Evolutionary conservation across 2,888 invertebrate species (phyloP).

Genomic region (Pseudococcus longispinus): DNA sequence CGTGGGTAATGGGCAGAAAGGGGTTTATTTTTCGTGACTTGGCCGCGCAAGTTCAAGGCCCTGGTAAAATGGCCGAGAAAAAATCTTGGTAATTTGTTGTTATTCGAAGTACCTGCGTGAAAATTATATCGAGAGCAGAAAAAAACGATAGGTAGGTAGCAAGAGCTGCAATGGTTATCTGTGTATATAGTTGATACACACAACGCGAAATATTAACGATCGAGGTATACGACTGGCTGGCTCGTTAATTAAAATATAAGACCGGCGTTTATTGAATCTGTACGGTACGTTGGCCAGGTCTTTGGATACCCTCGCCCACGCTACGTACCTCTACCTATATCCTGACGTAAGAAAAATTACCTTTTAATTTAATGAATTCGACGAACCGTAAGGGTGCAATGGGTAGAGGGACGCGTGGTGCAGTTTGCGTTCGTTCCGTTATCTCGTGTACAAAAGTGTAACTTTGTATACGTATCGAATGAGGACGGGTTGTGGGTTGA

Average conservation of each 20-base stretch:
- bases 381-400: not conserved
- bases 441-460: not conserved
- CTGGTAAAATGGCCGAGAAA: not conserved
- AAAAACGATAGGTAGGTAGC: no score
- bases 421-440: not conserved
- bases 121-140: not conserved
- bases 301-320: not conserved
- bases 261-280: not conserved
- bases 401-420: not conserved
- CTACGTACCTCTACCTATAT: not conserved
- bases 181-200: not conserved
- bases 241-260: not conserved
- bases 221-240: not conserved
- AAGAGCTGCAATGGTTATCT: not conserved
- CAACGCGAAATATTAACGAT: not conserved
- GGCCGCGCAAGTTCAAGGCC: constrained; percentile 4
- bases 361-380: constrained; percentile 21
- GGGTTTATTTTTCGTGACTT: constrained; percentile 19
- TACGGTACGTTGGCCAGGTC: not conserved
- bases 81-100: not conserved
- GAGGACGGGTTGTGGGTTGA: not conserved
- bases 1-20: not conserved
- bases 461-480: not conserved
- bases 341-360: constrained; percentile 5
- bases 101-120: not conserved